These are phyloP conservation scores for Tribolium freemani DNA, from an alignment of 2,888 invertebrate species.

Conservation along the genomic window DNA sequence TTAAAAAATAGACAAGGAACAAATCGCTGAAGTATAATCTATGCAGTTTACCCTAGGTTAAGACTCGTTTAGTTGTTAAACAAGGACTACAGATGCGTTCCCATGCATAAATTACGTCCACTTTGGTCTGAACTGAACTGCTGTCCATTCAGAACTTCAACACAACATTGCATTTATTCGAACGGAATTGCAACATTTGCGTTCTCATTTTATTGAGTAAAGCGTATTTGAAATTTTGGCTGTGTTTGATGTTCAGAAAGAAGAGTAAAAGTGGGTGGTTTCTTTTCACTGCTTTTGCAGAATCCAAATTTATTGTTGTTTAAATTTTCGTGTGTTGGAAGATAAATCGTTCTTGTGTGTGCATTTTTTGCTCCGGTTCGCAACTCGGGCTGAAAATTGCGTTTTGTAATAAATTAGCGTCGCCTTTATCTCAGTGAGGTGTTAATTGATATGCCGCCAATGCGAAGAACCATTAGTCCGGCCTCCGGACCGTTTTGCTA, in stretches of 20 bases:
- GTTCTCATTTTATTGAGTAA: not conserved
- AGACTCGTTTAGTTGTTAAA: conserved; percentile 55
- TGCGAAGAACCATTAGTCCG: conserved; percentile 46
- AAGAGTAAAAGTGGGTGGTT: too few relatives aligned
- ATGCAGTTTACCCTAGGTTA: conserved; percentile 50
- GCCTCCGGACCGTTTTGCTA: conserved; percentile 33
- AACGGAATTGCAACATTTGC: conserved; percentile 35
- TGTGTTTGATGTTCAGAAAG: too few relatives aligned
- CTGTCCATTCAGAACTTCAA: conserved; percentile 50
- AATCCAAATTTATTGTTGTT: too few relatives aligned
- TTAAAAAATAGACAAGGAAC: conserved; percentile 44
- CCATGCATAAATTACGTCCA: conserved; percentile 55
- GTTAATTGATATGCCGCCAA: conserved; percentile 49
- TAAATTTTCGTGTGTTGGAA: too few relatives aligned
- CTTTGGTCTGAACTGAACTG: conserved; percentile 51
- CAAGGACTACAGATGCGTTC: conserved; percentile 54
- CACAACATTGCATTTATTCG: conserved; percentile 49
- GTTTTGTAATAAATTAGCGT: not conserved
- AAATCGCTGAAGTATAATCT: conserved; percentile 50
- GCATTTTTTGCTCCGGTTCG: not conserved
- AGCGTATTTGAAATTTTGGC: too few relatives aligned
- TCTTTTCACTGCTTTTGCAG: too few relatives aligned
- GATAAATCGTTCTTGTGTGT: too few relatives aligned
- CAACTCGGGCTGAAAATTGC: not conserved
- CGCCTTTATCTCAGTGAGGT: conserved; percentile 30